phyloP scores from a whole-genome alignment of 2,888 invertebrate species.

The Lymantria monacha region DNA sequence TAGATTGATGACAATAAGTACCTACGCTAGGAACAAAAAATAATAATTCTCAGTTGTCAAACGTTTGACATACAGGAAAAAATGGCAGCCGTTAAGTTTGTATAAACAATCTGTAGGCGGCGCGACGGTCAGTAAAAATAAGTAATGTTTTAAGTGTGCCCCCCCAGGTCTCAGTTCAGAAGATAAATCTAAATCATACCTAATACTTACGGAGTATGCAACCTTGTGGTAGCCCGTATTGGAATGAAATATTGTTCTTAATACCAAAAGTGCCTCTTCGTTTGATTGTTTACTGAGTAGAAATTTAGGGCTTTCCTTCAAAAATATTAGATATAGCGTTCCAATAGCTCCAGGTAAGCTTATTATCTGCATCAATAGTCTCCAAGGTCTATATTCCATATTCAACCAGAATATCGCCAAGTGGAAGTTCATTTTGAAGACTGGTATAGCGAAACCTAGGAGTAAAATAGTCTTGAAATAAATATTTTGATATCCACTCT shows the following conservation, averaged over 20 bases:
- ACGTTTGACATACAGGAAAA: no score
- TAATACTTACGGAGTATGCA: conserved; percentile 48
- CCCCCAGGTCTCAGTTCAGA: not conserved
- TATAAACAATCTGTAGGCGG: no score
- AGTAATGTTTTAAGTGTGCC: no score
- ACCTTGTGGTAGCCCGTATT: conserved; percentile 45
- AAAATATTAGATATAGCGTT: conserved; percentile 72
- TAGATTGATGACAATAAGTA: no score
- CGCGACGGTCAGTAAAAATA: no score
- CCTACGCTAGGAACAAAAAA: no score
- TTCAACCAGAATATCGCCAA: conserved; percentile 58
- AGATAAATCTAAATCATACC: not conserved
- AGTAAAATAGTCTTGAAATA: not conserved
- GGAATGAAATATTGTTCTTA: conserved; percentile 46
- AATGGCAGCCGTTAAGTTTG: no score
- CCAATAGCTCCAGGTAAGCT: conserved; percentile 84
- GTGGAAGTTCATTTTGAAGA: conserved; percentile 53
- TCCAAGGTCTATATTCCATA: conserved; percentile 86
- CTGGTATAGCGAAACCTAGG: conserved; percentile 58
- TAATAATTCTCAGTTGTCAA: no score
- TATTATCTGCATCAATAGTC: conserved; percentile 85
- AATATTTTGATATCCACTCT: no score
- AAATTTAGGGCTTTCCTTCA: conserved; percentile 91
- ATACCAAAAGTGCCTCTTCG: conserved; percentile 75
- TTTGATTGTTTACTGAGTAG: conserved; percentile 83